Evolutionary conservation across 2,797 vertebrate species (phyloP).

Genomic region (Amblyraja radiata): DNA sequence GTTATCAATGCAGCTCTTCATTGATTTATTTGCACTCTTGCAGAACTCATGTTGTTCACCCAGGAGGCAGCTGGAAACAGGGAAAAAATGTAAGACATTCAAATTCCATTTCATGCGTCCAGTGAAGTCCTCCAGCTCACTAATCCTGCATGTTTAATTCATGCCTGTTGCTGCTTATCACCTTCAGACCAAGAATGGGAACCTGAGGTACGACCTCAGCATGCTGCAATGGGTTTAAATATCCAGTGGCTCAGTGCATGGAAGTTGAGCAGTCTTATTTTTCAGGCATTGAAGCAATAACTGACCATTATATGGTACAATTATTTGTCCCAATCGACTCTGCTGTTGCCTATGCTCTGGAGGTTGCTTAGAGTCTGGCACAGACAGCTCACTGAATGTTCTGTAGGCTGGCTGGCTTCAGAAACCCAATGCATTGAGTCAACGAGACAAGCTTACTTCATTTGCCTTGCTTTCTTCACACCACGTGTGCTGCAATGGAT

Average conservation of each 20-base stretch:
- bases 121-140: no score
- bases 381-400: conserved; percentile 40
- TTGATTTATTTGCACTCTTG: no score
- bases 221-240: background rate
- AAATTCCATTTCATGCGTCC: background rate
- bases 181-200: background rate
- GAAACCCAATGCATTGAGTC: conserved; percentile 40
- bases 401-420: conserved; percentile 67
- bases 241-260: background rate
- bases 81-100: background rate
- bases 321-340: background rate
- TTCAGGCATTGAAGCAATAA: background rate
- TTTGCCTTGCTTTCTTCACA: background rate
- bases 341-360: background rate
- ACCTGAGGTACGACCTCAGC: background rate
- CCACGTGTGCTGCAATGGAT: no score
- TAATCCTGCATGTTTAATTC: background rate
- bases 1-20: background rate
- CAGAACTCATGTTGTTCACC: background rate
- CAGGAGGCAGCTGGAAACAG: background rate
- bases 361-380: conserved; percentile 54
- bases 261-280: background rate
- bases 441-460: background rate
- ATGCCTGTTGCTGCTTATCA: background rate
- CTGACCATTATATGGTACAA: background rate